A percentile compares a stretch with the other conserved stretches of the same genome.
phyloP scores from a whole-genome alignment of 2,113 vertebrate species.

The Mormyrus iriodes region DNA sequence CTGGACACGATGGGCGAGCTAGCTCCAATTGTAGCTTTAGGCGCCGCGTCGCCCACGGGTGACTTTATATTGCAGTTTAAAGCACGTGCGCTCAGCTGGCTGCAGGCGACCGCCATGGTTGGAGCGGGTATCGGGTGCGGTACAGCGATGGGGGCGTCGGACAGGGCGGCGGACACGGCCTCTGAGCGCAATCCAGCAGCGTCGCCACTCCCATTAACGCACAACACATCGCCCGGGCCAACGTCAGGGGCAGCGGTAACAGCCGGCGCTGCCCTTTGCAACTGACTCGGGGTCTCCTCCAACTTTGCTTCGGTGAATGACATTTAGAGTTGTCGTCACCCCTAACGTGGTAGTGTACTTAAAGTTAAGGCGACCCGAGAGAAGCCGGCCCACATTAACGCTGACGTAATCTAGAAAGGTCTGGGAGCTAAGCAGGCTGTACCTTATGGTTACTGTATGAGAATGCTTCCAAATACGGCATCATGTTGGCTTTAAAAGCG shows the following conservation, averaged over 20 bases:
- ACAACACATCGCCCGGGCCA: not conserved
- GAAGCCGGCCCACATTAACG: not conserved
- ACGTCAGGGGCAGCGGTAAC: not conserved
- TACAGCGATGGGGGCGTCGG: not conserved
- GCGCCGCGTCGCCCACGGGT: not conserved
- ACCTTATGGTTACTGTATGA: not conserved
- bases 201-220: not conserved
- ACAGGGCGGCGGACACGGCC: not conserved
- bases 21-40: not conserved
- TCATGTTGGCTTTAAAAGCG: not conserved
- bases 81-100: not conserved
- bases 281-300: not conserved
- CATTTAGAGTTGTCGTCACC: not conserved
- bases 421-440: not conserved
- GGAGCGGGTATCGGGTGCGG: not conserved
- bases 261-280: not conserved
- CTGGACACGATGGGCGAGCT: not conserved
- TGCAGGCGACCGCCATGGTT: not conserved
- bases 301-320: not conserved
- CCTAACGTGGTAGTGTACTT: not conserved
- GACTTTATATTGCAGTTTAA: not conserved
- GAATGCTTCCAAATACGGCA: not conserved
- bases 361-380: not conserved
- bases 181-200: not conserved
- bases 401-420: not conserved